phyloP scores from a whole-genome alignment of 1,140 invertebrate species.

The Aporrectodea caliginosa region DNA sequence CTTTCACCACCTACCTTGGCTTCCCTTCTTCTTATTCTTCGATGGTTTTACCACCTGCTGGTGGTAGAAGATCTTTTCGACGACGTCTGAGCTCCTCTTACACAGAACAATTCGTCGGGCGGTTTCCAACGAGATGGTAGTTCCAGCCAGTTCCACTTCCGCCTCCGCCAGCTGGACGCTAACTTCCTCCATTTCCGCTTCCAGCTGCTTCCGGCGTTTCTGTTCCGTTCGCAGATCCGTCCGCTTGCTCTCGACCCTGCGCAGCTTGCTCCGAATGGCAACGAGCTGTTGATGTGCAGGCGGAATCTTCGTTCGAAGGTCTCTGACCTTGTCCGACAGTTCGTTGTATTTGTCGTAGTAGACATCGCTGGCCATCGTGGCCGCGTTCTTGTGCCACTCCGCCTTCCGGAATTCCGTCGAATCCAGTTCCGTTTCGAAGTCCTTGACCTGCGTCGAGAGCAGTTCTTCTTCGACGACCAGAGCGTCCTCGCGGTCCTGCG shows the following conservation, averaged over 20 bases:
- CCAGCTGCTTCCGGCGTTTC: conserved; percentile 10
- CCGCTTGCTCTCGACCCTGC: conserved; percentile 37
- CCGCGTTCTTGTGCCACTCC: not conserved
- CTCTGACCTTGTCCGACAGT: conserved; percentile 37
- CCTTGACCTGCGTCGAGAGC: conserved; percentile 1
- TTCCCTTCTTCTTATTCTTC: too few relatives aligned
- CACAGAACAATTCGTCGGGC: conserved; percentile 37
- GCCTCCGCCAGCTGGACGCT: not conserved
- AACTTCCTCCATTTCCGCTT: conserved; percentile 13
- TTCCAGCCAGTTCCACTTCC: not conserved
- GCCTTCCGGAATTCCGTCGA: conserved; percentile 2
- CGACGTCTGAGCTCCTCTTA: conserved; percentile 40
- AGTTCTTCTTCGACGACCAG: conserved; percentile 26
- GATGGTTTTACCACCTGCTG: conserved; percentile 37
- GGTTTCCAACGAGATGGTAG: conserved; percentile 32
- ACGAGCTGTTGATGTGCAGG: conserved; percentile 34
- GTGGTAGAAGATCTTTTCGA: conserved; percentile 42
- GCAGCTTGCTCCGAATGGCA: conserved; percentile 34
- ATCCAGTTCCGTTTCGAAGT: conserved; percentile 11
- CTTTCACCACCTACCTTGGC: too few relatives aligned
- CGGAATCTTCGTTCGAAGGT: conserved; percentile 37
- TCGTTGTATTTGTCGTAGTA: conserved; percentile 35
- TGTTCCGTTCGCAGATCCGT: conserved; percentile 30
- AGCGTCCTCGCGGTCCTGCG: conserved; percentile 16
- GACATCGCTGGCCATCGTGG: conserved; percentile 20